A percentile compares a stretch with the other conserved stretches of the same genome.
Evolutionary conservation across 2,113 vertebrate genomes (phyloP).

Genomic region (Donacobius atricapilla): DNA sequence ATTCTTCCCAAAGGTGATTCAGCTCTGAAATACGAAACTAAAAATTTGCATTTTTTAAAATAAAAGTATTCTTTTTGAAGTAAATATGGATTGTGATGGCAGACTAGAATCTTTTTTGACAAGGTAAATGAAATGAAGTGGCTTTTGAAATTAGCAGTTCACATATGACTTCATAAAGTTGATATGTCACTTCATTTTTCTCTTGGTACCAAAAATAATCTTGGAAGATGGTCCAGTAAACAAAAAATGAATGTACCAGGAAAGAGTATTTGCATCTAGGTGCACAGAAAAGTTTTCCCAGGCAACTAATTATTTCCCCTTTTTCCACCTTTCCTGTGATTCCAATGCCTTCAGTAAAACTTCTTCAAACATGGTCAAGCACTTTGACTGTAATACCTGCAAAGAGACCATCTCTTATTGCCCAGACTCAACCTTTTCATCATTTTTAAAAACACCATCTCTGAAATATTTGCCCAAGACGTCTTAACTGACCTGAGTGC

Average conservation of each 20-base stretch:
- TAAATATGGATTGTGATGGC: not conserved
- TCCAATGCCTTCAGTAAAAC: not conserved
- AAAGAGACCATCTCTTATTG: not conserved
- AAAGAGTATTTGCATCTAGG: not conserved
- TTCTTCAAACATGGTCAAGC: not conserved
- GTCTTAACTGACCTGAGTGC: not conserved
- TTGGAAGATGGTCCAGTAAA: not conserved
- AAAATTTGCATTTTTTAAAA: not conserved
- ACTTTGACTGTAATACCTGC: not conserved
- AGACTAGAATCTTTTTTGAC: not conserved
- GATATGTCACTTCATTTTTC: not conserved
- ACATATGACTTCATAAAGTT: accelerated
- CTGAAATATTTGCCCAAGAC: not conserved
- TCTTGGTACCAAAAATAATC: not conserved
- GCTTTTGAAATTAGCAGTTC: not conserved
- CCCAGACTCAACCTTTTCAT: not conserved
- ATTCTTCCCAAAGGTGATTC: not conserved
- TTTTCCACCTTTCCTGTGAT: not conserved
- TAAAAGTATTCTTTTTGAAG: not conserved
- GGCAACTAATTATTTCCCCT: not conserved
- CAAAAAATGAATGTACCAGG: not conserved
- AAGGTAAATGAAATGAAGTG: not conserved
- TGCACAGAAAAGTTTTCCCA: not conserved
- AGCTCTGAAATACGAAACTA: not conserved
- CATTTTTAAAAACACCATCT: not conserved